phyloP scores from a whole-genome alignment of 2,888 invertebrate genomes.

The Lasioglossum calceatum region DNA sequence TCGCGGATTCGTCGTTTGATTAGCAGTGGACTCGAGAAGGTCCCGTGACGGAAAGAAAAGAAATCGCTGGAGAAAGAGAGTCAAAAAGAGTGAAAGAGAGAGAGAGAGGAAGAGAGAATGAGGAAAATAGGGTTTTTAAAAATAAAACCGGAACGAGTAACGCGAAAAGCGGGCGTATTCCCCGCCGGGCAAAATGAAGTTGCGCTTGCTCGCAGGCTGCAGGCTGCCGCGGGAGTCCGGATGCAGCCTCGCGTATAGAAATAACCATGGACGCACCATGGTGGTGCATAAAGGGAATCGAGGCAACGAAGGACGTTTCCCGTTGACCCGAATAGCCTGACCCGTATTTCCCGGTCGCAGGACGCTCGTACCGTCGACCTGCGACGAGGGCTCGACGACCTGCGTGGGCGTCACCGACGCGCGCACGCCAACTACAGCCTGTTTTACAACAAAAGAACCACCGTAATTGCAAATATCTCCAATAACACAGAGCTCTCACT shows the following conservation, averaged over 20 bases:
- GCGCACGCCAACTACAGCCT: not conserved
- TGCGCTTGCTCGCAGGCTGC: not conserved
- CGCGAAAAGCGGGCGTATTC: not conserved
- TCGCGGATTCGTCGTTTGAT: slow-evolving; percentile 20
- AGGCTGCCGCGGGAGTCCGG: not conserved
- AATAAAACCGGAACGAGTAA: slow-evolving; percentile 29
- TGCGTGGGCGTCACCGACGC: slow-evolving; percentile 47
- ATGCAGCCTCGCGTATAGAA: slow-evolving; percentile 38
- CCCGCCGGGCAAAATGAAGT: slow-evolving; percentile 23
- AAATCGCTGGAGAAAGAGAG: not conserved
- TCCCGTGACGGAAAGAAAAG: not conserved
- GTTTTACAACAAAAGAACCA: not conserved
- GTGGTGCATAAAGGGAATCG: slow-evolving; percentile 49
- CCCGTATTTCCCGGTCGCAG: slow-evolving; percentile 58
- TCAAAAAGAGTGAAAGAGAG: not conserved
- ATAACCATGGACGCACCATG: slow-evolving; percentile 64
- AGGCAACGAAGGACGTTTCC: slow-evolving; percentile 46
- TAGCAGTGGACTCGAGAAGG: slow-evolving; percentile 17
- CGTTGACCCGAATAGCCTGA: slow-evolving; percentile 68
- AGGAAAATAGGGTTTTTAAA: slow-evolving; percentile 11
- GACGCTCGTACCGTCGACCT: slow-evolving; percentile 43
- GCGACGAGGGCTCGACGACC: slow-evolving; percentile 56
- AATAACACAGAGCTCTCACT: not conserved
- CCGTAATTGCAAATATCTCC: not conserved
- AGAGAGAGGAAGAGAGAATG: not conserved